These are phyloP conservation scores for Campylomormyrus tamandua DNA, from an alignment of 2,113 vertebrate species.

Conservation along the genomic window DNA sequence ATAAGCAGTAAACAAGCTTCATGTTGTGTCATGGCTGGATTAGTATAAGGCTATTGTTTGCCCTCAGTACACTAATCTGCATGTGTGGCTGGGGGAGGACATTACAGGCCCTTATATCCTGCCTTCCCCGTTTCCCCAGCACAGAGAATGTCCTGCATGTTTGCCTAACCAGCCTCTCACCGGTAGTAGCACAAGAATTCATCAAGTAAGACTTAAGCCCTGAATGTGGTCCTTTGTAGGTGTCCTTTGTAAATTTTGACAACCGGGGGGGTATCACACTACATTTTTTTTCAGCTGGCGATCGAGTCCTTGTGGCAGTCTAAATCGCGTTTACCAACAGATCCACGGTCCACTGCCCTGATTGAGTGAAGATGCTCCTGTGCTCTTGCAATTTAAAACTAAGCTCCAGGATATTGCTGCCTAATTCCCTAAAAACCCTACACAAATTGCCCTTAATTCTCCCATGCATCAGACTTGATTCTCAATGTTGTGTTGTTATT, in stretches of 20 bases:
- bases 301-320: not conserved
- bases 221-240: too few relatives aligned
- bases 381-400: not conserved
- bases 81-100: constrained; percentile 42
- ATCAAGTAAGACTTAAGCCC: not conserved
- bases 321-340: not conserved
- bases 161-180: not conserved
- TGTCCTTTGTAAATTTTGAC: not conserved
- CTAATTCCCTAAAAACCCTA: not conserved
- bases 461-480: not conserved
- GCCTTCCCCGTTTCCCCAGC: not conserved
- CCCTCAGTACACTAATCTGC: constrained; percentile 49
- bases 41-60: constrained; percentile 53
- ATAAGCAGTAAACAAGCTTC: not conserved
- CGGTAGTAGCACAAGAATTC: not conserved
- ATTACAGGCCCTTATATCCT: not conserved
- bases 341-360: not conserved
- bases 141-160: not conserved
- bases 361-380: not conserved
- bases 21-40: constrained; percentile 46
- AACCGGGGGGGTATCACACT: not conserved
- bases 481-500: not conserved
- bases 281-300: not conserved
- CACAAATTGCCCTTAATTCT: not conserved
- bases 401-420: not conserved